A percentile compares a stretch with the other conserved stretches of the same genome.
These are phyloP conservation scores for Sciurus vulgaris DNA, from an alignment of 2,797 vertebrate genomes.

Conservation along the genomic window DNA sequence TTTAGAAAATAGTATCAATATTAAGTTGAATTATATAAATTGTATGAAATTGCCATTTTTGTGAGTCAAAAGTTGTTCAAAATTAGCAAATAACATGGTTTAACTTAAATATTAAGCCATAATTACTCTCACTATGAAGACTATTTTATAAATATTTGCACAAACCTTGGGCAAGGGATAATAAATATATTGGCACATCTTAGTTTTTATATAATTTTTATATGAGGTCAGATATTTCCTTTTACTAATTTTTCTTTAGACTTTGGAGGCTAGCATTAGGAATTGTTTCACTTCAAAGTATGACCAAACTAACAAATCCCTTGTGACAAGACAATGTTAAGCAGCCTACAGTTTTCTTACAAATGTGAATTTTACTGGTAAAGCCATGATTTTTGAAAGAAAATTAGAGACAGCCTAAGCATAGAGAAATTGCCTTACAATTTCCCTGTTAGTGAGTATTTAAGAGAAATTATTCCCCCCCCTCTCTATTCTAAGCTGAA, in stretches of 20 bases:
- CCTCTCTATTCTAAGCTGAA: background rate
- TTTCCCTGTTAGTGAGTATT: background rate
- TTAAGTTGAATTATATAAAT: background rate
- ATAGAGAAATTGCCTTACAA: background rate
- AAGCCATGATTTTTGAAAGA: conserved; percentile 57
- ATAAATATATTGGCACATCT: background rate
- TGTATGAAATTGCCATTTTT: background rate
- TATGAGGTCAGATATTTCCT: conserved; percentile 2
- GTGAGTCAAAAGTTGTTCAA: background rate
- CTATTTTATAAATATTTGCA: background rate
- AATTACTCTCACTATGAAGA: background rate
- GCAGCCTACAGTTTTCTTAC: conserved; percentile 1
- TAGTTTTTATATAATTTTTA: background rate
- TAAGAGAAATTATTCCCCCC: background rate
- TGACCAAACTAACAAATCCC: conserved; percentile 42
- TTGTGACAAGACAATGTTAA: conserved; percentile 52
- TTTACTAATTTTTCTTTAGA: conserved; percentile 30
- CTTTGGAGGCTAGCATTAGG: background rate
- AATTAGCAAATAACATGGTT: background rate
- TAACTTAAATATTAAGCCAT: background rate
- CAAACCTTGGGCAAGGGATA: background rate
- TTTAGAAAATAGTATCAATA: background rate
- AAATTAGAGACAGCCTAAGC: conserved; percentile 27
- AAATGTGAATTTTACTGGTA: background rate
- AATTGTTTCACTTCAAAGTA: background rate